A percentile compares a stretch with the other conserved stretches of the same genome.
Conservation (phyloP, 2,113 vertebrate species). For the Antigone vipio region DNA sequence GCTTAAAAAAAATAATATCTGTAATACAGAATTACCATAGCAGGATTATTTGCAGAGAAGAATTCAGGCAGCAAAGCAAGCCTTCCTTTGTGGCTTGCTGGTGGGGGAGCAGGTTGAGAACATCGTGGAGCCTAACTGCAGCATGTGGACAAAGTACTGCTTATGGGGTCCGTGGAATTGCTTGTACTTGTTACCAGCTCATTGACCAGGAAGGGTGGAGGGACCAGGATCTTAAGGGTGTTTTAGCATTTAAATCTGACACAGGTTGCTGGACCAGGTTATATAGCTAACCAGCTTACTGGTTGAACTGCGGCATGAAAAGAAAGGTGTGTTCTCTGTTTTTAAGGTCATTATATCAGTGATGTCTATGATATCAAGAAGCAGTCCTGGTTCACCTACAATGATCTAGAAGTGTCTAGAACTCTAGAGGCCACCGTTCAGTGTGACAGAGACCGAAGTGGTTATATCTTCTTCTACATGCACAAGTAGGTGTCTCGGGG, state of each 20-base stretch:
- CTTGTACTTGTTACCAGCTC: neutral
- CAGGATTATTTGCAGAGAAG: neutral
- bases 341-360: slow-evolving; percentile 95
- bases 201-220: neutral
- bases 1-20: neutral
- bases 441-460: slow-evolving; percentile 90
- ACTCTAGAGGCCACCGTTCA: slow-evolving; percentile 90
- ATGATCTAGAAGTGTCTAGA: slow-evolving; percentile 93
- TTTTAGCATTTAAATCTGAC: neutral
- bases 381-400: slow-evolving; percentile 96
- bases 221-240: neutral
- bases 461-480: slow-evolving; percentile 99
- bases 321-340: neutral
- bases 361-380: slow-evolving; percentile 98
- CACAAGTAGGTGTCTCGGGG: slow-evolving; percentile 85
- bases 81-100: neutral
- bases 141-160: rapidly evolving
- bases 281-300: neutral
- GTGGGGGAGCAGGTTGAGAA: neutral
- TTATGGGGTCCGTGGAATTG: neutral
- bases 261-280: neutral
- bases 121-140: rapidly evolving
- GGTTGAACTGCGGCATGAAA: neutral
- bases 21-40: neutral
- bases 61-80: neutral